Conservation (phyloP, 2,113 vertebrate genomes). For the Cathartes aura region DNA sequence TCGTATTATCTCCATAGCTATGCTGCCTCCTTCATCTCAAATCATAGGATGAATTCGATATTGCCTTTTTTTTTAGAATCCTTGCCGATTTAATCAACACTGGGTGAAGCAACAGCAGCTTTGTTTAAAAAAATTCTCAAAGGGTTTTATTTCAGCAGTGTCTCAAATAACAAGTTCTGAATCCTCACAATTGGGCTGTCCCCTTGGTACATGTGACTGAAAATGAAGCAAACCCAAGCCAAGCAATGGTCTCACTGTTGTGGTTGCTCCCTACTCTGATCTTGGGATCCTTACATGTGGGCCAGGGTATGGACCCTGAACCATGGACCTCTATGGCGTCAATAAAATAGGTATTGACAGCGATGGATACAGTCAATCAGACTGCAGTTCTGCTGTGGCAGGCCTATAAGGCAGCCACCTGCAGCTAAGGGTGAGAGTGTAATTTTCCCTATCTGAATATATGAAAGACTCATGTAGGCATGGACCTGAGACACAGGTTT, state of each 20-base stretch:
- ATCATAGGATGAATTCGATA: background rate
- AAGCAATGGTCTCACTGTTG: background rate
- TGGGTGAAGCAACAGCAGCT: background rate
- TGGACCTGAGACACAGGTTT: background rate
- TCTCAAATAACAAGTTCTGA: background rate
- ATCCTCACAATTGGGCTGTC: background rate
- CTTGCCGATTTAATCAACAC: background rate
- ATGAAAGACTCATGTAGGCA: background rate
- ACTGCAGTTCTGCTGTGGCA: background rate
- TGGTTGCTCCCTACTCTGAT: background rate
- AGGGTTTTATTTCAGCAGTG: background rate
- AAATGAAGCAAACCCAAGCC: background rate
- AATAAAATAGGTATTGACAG: background rate
- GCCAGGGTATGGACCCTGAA: background rate
- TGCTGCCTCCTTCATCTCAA: background rate
- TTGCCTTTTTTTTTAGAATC: background rate
- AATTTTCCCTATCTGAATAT: background rate
- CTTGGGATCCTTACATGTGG: background rate
- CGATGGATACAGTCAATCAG: accelerated
- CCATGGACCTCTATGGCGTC: background rate
- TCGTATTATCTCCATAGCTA: background rate
- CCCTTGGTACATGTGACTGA: background rate
- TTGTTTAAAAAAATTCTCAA: background rate
- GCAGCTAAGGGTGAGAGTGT: background rate
- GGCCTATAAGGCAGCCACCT: background rate